phyloP scores from a whole-genome alignment of 1,140 invertebrate genomes.

The Heliothis virescens region DNA sequence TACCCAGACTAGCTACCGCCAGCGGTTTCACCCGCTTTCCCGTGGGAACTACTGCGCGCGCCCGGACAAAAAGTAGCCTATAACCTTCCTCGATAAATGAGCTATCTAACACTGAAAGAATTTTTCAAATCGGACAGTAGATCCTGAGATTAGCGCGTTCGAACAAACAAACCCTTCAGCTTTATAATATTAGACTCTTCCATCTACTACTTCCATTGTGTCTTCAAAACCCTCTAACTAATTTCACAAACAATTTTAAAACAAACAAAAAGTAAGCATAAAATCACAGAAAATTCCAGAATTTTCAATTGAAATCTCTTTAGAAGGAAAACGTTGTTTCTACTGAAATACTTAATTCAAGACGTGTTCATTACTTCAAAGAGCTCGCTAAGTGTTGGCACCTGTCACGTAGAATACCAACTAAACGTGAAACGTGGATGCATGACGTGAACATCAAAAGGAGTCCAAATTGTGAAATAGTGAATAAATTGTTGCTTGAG shows the following conservation, averaged over 20 bases:
- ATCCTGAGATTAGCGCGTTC: no score
- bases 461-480: not conserved
- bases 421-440: constrained; percentile 9
- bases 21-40: no score
- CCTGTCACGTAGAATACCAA: constrained; percentile 11
- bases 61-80: no score
- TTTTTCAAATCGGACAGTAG: no score
- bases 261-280: not conserved
- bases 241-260: not conserved
- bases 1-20: no score
- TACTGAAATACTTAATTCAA: constrained; percentile 10
- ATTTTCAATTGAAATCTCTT: constrained; percentile 13
- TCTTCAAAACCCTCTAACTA: not conserved
- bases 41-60: no score
- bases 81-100: no score
- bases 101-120: no score
- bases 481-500: no score
- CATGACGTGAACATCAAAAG: not conserved
- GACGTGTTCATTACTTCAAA: constrained; percentile 21
- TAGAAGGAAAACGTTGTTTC: not conserved
- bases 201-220: no score
- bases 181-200: no score
- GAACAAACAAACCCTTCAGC: no score
- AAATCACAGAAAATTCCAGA: constrained; percentile 3
- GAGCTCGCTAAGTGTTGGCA: not conserved